Evolutionary conservation across 1,140 invertebrate species (phyloP).

Genomic region (Cydia strobilella): DNA sequence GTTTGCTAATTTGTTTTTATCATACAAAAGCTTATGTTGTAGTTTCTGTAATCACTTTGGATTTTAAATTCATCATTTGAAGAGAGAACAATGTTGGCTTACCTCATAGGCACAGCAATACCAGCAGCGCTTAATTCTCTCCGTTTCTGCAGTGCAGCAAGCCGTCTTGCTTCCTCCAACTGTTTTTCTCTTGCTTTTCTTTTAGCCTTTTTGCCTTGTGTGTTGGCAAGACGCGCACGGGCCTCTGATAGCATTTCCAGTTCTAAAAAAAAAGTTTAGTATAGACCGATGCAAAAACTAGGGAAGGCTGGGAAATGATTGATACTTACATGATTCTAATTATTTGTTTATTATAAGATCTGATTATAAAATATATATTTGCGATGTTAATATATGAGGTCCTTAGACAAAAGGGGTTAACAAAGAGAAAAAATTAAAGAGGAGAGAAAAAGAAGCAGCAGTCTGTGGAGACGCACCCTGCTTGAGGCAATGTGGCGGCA

Average conservation of each 20-base stretch:
- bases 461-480: no score
- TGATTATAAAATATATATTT: no score
- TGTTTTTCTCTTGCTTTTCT: slow-evolving; percentile 99
- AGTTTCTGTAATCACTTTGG: no score
- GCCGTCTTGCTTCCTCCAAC: slow-evolving; percentile 96
- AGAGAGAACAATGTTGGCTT: neutral
- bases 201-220: slow-evolving; percentile 99
- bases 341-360: no score
- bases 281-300: neutral
- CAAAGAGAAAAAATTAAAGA: no score
- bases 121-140: slow-evolving; percentile 98
- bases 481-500: no score
- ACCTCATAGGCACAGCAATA: slow-evolving; percentile 88
- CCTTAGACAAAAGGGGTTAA: no score
- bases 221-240: slow-evolving; percentile 98
- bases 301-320: neutral
- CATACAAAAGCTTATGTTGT: no score
- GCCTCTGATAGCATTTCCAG: slow-evolving; percentile 99
- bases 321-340: neutral
- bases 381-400: no score
- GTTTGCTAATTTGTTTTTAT: no score
- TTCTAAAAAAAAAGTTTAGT: slow-evolving; percentile 82
- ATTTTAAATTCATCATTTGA: no score
- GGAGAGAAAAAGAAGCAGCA: no score
- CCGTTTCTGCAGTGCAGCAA: slow-evolving; percentile 98